These are phyloP conservation scores for Philypnodon macrostomus DNA, from an alignment of 2,797 vertebrate genomes.

Conservation along the genomic window DNA sequence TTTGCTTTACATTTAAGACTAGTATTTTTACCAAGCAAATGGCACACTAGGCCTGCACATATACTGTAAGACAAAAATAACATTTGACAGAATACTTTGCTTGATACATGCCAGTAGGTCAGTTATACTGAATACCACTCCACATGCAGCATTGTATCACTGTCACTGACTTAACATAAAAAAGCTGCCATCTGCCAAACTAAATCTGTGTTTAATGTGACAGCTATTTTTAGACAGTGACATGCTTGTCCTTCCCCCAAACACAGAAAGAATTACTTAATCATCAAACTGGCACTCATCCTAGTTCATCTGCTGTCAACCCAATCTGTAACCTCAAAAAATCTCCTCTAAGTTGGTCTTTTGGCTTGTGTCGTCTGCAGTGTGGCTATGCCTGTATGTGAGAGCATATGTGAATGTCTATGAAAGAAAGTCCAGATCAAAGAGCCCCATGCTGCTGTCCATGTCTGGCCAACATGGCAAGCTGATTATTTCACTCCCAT, in stretches of 20 bases:
- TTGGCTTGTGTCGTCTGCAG: conserved; percentile 9
- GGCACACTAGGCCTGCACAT: no score
- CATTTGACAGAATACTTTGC: no score
- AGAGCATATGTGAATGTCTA: conserved; percentile 22
- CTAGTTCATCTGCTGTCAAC: conserved; percentile 23
- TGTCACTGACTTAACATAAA: no score
- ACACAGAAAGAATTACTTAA: neutral
- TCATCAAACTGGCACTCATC: conserved; percentile 18
- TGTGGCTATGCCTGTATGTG: conserved; percentile 3
- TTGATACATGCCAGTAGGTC: no score
- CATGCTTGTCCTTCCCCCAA: neutral
- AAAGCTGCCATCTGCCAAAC: neutral
- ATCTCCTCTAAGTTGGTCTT: conserved; percentile 23
- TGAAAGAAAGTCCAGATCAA: conserved; percentile 59
- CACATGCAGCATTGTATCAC: no score
- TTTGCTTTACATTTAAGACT: no score
- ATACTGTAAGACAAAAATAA: no score
- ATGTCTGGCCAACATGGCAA: conserved; percentile 45
- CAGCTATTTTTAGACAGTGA: neutral
- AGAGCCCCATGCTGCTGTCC: conserved; percentile 31
- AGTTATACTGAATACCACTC: no score
- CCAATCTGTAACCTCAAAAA: conserved; percentile 23
- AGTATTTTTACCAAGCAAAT: no score
- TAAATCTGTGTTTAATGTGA: conserved; percentile 1
- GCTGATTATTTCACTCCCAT: conserved; percentile 49